These are phyloP conservation scores for Poecilia gillii DNA, from an alignment of 2,797 vertebrate species.

Conservation along the genomic window DNA sequence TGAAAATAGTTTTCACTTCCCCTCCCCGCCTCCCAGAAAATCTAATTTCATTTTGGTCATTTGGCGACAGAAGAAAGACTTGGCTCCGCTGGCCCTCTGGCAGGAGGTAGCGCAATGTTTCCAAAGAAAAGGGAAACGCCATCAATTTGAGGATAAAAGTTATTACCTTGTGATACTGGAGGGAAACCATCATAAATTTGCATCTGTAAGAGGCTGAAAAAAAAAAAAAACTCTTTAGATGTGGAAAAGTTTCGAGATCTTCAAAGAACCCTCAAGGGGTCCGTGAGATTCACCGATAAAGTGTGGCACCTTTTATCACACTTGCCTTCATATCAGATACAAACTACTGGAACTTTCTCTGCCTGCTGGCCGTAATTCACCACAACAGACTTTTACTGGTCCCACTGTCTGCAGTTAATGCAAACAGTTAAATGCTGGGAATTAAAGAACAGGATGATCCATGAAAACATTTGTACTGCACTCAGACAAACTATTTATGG, in stretches of 20 bases:
- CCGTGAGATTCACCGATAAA: neutral
- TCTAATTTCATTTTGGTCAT: conserved; percentile 63
- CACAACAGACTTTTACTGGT: conserved; percentile 9
- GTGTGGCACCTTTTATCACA: conserved; percentile 1
- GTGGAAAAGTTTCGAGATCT: conserved; percentile 10
- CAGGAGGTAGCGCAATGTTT: conserved; percentile 42
- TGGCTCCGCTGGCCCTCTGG: conserved; percentile 52
- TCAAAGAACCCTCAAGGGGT: conserved; percentile 6
- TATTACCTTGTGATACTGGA: conserved; percentile 35
- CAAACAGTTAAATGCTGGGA: neutral
- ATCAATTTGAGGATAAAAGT: conserved; percentile 48
- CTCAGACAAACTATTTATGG: neutral
- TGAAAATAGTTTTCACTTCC: conserved; percentile 57
- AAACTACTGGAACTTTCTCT: conserved; percentile 14
- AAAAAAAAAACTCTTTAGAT: neutral
- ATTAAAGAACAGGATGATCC: conserved; percentile 1
- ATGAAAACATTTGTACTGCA: neutral
- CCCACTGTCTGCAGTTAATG: conserved; percentile 3
- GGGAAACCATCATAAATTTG: conserved; percentile 30
- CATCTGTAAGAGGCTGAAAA: conserved; percentile 14
- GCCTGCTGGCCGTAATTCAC: conserved; percentile 4
- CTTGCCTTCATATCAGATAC: conserved; percentile 3
- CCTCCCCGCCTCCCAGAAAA: conserved; percentile 39
- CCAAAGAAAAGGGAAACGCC: conserved; percentile 49
- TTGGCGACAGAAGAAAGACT: conserved; percentile 62